Percentiles rank a stretch among this genome's conserved stretches.
Evolutionary conservation across 2,113 vertebrate species (phyloP).

Genomic region (Cairina moschata): DNA sequence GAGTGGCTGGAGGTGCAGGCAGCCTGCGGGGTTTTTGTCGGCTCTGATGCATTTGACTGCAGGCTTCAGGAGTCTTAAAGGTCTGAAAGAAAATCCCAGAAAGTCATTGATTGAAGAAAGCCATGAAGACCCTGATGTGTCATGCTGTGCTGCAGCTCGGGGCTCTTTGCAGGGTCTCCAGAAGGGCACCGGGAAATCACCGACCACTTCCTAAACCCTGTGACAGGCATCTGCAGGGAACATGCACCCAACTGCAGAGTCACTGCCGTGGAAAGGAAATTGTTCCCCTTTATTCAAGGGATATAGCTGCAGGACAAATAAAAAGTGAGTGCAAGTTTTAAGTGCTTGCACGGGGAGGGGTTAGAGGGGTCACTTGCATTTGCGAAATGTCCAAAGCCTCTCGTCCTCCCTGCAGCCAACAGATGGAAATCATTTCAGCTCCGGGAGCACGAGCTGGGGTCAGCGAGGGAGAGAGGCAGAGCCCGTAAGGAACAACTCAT

Average conservation of each 20-base stretch:
- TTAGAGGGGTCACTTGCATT: conserved; percentile 10
- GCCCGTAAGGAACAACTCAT: conserved; percentile 10
- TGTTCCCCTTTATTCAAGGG: background rate
- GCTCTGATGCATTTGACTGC: rapidly evolving
- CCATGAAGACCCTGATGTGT: rapidly evolving
- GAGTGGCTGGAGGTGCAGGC: background rate
- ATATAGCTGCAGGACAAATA: background rate
- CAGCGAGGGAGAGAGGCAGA: conserved; percentile 2
- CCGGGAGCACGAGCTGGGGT: background rate
- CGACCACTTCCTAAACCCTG: background rate
- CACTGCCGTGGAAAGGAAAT: background rate
- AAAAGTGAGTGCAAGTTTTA: conserved; percentile 31
- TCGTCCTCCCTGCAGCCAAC: background rate
- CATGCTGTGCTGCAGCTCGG: background rate
- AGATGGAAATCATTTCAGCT: conserved; percentile 57
- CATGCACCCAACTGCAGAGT: background rate
- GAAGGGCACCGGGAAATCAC: background rate
- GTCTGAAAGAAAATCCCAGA: background rate
- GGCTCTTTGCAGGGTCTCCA: background rate
- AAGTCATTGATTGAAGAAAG: background rate
- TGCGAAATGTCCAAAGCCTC: background rate
- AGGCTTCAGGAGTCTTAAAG: background rate
- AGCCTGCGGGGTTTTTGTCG: background rate
- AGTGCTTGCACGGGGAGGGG: background rate
- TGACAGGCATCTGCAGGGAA: conserved; percentile 13